These are phyloP conservation scores for Drosophila kurseongensis DNA, from an alignment of 1,140 invertebrate genomes.

Conservation along the genomic window DNA sequence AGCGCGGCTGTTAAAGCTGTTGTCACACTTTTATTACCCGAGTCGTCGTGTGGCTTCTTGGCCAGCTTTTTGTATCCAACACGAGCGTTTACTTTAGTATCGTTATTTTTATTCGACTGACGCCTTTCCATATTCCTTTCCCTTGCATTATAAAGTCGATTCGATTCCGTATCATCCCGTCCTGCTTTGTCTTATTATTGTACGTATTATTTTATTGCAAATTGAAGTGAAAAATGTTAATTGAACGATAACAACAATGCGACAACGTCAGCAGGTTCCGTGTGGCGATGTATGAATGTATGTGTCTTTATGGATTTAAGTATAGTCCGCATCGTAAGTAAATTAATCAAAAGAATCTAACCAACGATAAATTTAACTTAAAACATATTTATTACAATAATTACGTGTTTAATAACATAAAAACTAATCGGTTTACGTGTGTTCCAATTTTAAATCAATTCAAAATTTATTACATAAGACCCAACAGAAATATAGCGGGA, in stretches of 20 bases:
- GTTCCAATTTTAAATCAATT: no score
- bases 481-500: no score
- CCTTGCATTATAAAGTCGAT: constrained; percentile 8
- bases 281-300: background rate
- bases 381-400: no score
- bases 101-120: constrained; percentile 19
- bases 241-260: constrained; percentile 44
- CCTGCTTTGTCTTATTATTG: constrained; percentile 26
- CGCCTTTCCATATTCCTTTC: constrained; percentile 10
- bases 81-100: constrained; percentile 23
- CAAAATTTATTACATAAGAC: no score
- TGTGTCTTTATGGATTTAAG: background rate
- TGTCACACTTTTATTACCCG: constrained; percentile 27
- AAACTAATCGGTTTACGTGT: no score
- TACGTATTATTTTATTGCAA: constrained; percentile 41
- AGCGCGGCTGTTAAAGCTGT: constrained; percentile 10
- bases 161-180: constrained; percentile 10
- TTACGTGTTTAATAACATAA: no score
- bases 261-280: constrained; percentile 19
- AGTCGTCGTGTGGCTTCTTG: constrained; percentile 21
- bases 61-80: constrained; percentile 23
- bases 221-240: constrained; percentile 46
- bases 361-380: no score
- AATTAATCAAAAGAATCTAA: no score
- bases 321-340: no score